Conservation (phyloP, 1,140 invertebrate genomes). For the Saxidomus purpurata region DNA sequence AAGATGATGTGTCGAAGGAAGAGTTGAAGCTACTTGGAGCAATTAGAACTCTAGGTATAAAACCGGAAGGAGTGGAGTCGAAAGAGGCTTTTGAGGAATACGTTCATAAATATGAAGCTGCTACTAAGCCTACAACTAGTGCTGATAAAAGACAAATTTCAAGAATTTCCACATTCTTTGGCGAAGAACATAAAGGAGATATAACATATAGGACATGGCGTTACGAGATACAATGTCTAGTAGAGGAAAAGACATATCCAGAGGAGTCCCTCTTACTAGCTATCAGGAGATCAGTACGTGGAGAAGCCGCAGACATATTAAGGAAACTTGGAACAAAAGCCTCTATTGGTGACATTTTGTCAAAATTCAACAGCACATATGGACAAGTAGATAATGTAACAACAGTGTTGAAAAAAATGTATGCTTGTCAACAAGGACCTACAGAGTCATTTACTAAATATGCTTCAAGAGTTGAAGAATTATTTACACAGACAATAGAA, state of each 20-base stretch:
- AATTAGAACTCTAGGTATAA: background rate
- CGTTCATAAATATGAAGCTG: background rate
- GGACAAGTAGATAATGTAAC: background rate
- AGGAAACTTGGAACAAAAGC: background rate
- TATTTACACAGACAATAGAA: slow-evolving; percentile 24
- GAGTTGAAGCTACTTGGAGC: background rate
- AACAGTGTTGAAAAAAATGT: slow-evolving; percentile 10
- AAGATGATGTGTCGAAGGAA: background rate
- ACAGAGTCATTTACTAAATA: background rate
- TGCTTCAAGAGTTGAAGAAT: background rate
- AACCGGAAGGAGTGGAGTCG: background rate
- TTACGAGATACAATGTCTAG: slow-evolving; percentile 36
- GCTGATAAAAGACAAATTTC: too few species aligned
- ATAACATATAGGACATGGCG: slow-evolving; percentile 8
- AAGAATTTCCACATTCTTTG: slow-evolving; percentile 38
- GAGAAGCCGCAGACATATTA: slow-evolving; percentile 48
- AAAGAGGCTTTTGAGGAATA: background rate
- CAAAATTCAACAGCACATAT: slow-evolving; percentile 22
- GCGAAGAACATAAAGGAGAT: slow-evolving; percentile 20
- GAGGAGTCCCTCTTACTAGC: slow-evolving; percentile 4
- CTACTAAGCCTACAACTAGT: too few species aligned
- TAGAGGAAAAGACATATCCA: background rate
- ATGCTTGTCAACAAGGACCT: slow-evolving; percentile 2
- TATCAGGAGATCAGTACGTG: slow-evolving; percentile 13
- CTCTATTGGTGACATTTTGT: background rate